Evolutionary conservation across 2,888 invertebrate genomes (phyloP).

Genomic region (Griposia aprilina): DNA sequence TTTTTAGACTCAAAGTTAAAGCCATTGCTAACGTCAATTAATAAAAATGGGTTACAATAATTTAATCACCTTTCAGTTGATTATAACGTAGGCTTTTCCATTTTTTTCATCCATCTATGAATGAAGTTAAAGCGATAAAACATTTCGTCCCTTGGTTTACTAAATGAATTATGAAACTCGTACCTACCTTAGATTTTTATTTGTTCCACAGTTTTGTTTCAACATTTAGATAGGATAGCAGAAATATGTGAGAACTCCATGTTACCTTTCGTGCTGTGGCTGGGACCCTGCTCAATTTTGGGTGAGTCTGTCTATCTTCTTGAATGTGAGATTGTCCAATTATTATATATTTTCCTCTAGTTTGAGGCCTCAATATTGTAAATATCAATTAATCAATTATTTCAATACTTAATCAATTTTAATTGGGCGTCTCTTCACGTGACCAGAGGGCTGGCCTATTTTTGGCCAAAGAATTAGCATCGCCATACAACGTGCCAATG

Average conservation of each 20-base stretch:
- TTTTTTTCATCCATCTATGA: not conserved
- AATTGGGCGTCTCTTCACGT: not conserved
- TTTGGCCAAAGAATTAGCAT: too few species aligned
- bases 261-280: constrained; percentile 75
- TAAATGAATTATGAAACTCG: not conserved
- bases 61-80: not conserved
- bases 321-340: not conserved
- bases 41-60: too few species aligned
- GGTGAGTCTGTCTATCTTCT: constrained; percentile 63
- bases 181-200: not conserved
- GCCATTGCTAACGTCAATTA: too few species aligned
- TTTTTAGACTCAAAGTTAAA: not conserved
- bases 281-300: constrained; percentile 73
- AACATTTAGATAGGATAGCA: constrained; percentile 63
- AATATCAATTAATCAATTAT: not conserved
- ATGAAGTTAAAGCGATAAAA: not conserved
- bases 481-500: too few species aligned
- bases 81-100: not conserved
- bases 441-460: too few species aligned
- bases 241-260: constrained; percentile 68
- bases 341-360: not conserved
- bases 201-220: constrained; percentile 69
- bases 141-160: too few species aligned
- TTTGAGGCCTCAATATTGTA: not conserved
- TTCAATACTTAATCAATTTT: not conserved